Conservation (phyloP, 2,113 vertebrate genomes). For the Alectura lathami region DNA sequence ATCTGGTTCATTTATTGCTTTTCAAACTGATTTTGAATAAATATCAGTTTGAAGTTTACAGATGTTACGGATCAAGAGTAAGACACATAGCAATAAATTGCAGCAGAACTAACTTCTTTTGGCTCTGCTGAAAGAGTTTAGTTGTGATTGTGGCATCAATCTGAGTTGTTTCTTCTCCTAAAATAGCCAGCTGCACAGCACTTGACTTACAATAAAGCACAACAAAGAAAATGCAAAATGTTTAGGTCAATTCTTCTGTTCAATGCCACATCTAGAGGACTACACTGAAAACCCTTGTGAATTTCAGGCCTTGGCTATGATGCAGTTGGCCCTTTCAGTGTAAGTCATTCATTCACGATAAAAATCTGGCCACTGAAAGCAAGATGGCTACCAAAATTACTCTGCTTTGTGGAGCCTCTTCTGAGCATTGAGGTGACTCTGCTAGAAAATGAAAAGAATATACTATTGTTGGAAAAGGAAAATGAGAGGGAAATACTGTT, state of each 20-base stretch:
- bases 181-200: neutral
- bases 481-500: neutral
- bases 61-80: neutral
- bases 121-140: neutral
- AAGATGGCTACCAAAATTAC: neutral
- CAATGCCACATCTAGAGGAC: neutral
- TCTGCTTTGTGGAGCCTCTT: neutral
- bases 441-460: neutral
- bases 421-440: neutral
- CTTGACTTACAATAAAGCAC: neutral
- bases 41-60: neutral
- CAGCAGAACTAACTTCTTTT: neutral
- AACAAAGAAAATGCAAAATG: too few relatives aligned
- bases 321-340: neutral
- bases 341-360: neutral
- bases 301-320: neutral
- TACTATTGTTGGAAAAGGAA: neutral
- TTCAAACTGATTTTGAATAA: neutral
- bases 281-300: neutral
- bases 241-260: neutral
- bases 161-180: neutral
- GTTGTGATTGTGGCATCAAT: neutral
- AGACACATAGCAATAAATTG: neutral
- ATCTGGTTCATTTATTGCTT: neutral
- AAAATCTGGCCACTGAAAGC: neutral